Base-by-base conservation (phyloP, 2,888 invertebrate species). In the Tanypteryx hageni region DNA sequence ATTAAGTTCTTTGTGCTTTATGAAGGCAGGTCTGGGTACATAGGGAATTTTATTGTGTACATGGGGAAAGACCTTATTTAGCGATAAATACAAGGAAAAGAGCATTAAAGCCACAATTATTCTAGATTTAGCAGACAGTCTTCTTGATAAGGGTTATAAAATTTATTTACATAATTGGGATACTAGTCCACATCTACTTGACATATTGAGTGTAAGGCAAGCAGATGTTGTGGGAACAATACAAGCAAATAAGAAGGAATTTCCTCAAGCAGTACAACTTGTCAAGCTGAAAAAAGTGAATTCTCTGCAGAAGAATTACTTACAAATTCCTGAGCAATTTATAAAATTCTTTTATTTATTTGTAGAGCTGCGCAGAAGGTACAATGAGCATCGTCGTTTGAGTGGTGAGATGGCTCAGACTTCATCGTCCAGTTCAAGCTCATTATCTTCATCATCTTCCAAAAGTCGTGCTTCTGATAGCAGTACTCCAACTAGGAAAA, bases 1-100 rank as follows among this genome's bases (percentile, higher is more conserved):
- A 92, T 76, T 27, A 91, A 89, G 92, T 58, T 61, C 22, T 92
- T 86, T 61, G 76, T 89, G 31, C 89, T 92, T 9, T 86, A 81
- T 92, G 93, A 93, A 92, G 56, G 59, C n/a, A 56, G 9, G 56
- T 64, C 92, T 16, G 84, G 84, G 14, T 84, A 84, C 16, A 56
- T 31, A 64, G 3, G 9, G 76, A 68, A 92, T 68, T 92, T 31
- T 68, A n/a, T 92, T 64, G 64, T 64, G 31, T 56, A 22, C 27
- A 89, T 18, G 58, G 61, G 61, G n/a, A 81, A 81, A 81, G 14
- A 31, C 76, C 3, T 3, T 44, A 8, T 31, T 27, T 11, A 27
- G 27, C 13, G 18, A 57, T 14, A 92, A 92, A n/a, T 92, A 92
- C 31, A 76, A 76, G 13, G 82, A 82, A 10, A 59, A 27, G n/a